phyloP scores from a whole-genome alignment of 1,140 invertebrate species.

The Colletes latitarsis region DNA sequence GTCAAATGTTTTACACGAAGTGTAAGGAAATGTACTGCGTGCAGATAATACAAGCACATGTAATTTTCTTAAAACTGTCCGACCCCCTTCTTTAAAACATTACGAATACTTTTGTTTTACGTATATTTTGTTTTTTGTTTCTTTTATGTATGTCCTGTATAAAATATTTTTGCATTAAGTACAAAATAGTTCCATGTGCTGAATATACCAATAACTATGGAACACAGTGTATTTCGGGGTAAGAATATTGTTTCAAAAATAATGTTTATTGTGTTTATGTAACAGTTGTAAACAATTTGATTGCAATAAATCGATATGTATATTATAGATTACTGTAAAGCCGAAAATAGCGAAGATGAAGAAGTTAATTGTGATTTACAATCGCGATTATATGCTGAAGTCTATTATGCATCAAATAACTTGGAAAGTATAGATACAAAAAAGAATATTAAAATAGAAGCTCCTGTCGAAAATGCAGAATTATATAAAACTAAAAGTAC shows the following conservation, averaged over 20 bases:
- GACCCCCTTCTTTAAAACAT: neutral
- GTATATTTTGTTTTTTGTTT: neutral
- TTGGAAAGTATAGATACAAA: neutral
- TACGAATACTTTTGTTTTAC: neutral
- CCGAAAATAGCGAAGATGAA: slow-evolving; percentile 52
- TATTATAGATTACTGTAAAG: slow-evolving; percentile 46
- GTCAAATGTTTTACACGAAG: neutral
- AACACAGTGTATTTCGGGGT: slow-evolving; percentile 26
- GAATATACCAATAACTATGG: neutral
- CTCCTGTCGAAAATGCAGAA: neutral
- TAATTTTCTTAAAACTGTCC: neutral
- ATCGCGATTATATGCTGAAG: slow-evolving; percentile 67
- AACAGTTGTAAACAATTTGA: neutral
- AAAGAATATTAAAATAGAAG: neutral
- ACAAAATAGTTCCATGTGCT: neutral
- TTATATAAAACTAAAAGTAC: neutral
- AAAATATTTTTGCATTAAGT: neutral
- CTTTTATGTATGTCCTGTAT: neutral
- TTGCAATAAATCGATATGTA: neutral
- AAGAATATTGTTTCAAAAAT: neutral
- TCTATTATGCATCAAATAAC: slow-evolving; percentile 62
- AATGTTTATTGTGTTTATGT: slow-evolving; percentile 3
- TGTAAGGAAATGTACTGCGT: neutral
- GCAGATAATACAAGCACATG: slow-evolving; percentile 6
- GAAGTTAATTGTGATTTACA: slow-evolving; percentile 64